Base-by-base conservation (phyloP, 2,113 vertebrate species). In the Diadophis punctatus region DNA sequence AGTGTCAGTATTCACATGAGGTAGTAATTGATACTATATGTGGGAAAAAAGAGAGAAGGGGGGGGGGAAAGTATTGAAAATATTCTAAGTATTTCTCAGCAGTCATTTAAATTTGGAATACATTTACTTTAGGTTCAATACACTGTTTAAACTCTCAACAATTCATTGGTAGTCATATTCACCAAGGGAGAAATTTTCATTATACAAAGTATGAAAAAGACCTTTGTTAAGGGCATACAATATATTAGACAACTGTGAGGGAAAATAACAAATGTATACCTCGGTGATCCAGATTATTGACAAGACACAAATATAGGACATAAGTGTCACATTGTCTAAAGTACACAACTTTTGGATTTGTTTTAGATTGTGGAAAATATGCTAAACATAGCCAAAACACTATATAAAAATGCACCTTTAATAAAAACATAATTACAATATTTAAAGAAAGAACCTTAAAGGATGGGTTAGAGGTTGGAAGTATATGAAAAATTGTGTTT, bases 121-220 rank as follows among this genome's bases (percentile, higher is more conserved):
- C 12, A 74, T 88, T 91, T 60, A 91, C 46, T 91, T 86, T 86
- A 30, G 18, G 46, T 51, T n/a, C 27, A 5, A 22, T 63, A 52
- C 12, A 27, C 1, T 51, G 51, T 53, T 39, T 53, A 30, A 22
- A 25, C 12, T 53, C 1, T 22, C 48, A 63, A 34, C 85, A 92
- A 63, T 88, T 92, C 48, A 88, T 88, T 25, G 68, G 8, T 49
- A 53, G 58, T 53, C 48, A 53, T 74, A 39, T 51, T 92, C 23
- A 92, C 86, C 86, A 51, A 74, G 86, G 58, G 91, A 74, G 58
- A 88, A 74, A 88, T 88, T 92, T 74, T 16, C 39, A 89, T 89
- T 56, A 80, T 89, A 43, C 60, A 51, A 88, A 88, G 49, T 80
- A 88, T 48, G 51, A 14, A 80, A 51, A 53, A 84, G 8, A 48